Percentiles rank a stretch among this genome's conserved stretches.
Evolutionary conservation across 2,113 vertebrate species (phyloP).

Genomic region (Stegastes partitus): DNA sequence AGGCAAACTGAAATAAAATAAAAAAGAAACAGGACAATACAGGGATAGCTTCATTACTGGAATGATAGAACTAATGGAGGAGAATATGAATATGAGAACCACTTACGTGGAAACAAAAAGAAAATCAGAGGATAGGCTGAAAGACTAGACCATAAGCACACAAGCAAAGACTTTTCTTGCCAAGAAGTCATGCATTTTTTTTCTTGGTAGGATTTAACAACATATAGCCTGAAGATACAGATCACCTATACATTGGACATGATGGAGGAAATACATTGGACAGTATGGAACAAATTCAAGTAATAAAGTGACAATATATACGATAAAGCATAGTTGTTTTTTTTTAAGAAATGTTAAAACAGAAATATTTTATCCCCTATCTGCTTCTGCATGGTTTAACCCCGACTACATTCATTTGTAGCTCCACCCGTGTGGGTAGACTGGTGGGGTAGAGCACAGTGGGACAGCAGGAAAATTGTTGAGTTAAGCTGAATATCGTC

Average conservation of each 20-base stretch:
- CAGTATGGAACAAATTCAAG: constrained; percentile 79
- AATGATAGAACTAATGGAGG: constrained; percentile 50
- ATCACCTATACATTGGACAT: constrained; percentile 76
- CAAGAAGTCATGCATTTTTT: constrained; percentile 82
- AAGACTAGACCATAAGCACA: constrained; percentile 80
- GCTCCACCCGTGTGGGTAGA: constrained; percentile 68
- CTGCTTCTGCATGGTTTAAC: constrained; percentile 67
- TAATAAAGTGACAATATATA: constrained; percentile 78
- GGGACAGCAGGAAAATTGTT: constrained; percentile 62
- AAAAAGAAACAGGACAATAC: constrained; percentile 53
- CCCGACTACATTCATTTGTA: constrained; percentile 83
- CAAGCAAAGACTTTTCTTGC: constrained; percentile 79
- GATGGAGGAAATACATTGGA: constrained; percentile 74
- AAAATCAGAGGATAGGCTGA: constrained; percentile 74
- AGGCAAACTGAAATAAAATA: constrained; percentile 65
- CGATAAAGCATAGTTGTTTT: constrained; percentile 70
- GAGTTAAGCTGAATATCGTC: constrained; percentile 55
- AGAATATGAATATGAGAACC: constrained; percentile 43
- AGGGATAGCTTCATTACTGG: constrained; percentile 54
- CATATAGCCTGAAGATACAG: constrained; percentile 80
- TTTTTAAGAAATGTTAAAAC: constrained; percentile 65
- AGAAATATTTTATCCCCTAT: constrained; percentile 61
- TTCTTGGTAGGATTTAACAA: constrained; percentile 78
- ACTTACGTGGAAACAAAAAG: constrained; percentile 58
- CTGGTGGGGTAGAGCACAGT: constrained; percentile 67